Evolutionary conservation across 2,797 vertebrate species (phyloP).

Genomic region (Thripadectes ignobilis): DNA sequence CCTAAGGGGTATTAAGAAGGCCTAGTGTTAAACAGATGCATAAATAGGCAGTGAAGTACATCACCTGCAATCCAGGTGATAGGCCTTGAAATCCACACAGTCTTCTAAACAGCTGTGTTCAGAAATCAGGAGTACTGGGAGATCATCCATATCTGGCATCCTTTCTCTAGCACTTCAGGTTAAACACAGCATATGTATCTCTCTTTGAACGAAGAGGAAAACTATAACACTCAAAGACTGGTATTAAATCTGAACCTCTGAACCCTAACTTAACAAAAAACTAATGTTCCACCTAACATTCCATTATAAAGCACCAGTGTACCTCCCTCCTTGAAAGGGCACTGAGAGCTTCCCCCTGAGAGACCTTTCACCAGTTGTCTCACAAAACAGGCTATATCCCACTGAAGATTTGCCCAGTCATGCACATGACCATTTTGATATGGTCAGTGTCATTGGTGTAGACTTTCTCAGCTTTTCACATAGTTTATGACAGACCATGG

Average conservation of each 20-base stretch:
- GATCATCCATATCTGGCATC: background rate
- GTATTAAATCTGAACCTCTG: background rate
- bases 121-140: background rate
- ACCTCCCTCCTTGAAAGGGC: background rate
- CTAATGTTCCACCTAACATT: background rate
- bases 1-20: background rate
- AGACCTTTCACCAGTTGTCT: background rate
- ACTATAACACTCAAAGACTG: background rate
- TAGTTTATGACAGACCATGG: accelerated
- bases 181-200: background rate
- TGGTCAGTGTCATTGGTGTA: background rate
- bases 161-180: background rate
- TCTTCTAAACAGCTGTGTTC: background rate
- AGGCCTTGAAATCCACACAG: background rate
- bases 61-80: background rate
- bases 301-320: background rate
- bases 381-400: background rate
- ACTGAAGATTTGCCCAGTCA: background rate
- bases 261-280: background rate
- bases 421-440: background rate
- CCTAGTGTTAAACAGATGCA: background rate
- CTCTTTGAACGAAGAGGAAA: background rate
- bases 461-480: background rate
- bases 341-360: background rate
- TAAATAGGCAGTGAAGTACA: background rate